Evolutionary conservation across 23 tunicate species (phyloP).

Genomic region (Botrylloides violaceus): DNA sequence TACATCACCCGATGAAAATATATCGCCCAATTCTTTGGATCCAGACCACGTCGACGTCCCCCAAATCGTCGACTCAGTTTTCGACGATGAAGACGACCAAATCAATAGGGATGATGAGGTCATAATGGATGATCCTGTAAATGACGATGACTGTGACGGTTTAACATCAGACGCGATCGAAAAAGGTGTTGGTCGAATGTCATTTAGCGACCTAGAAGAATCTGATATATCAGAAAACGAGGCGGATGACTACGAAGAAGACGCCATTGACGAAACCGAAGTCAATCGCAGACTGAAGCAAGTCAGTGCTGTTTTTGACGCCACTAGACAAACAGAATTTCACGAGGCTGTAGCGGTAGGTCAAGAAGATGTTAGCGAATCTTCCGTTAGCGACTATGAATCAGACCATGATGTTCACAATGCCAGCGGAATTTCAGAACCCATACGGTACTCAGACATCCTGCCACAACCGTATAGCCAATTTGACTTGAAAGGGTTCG

Average conservation of each 20-base stretch:
- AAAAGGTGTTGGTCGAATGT: background rate
- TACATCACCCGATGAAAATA: background rate
- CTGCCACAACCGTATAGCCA: slow-evolving; percentile 6
- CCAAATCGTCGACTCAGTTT: slow-evolving; percentile 11
- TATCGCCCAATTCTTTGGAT: background rate
- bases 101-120: slow-evolving; percentile 5
- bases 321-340: background rate
- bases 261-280: slow-evolving; percentile 8
- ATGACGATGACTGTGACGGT: slow-evolving; percentile 10
- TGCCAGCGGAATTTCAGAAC: background rate
- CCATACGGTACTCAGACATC: background rate
- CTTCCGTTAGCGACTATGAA: slow-evolving; percentile 10
- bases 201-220: slow-evolving; percentile 26
- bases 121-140: background rate
- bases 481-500: background rate
- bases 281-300: slow-evolving; percentile 20
- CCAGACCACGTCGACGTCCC: background rate
- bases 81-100: background rate
- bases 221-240: slow-evolving; percentile 30
- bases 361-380: background rate
- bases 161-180: background rate
- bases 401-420: background rate
- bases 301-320: slow-evolving; percentile 23
- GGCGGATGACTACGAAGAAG: slow-evolving; percentile 22
- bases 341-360: background rate